Percentiles rank a stretch among this genome's conserved stretches.
These are phyloP conservation scores for Siphlonurus alternatus DNA, from an alignment of 2,888 invertebrate species.

Conservation along the genomic window DNA sequence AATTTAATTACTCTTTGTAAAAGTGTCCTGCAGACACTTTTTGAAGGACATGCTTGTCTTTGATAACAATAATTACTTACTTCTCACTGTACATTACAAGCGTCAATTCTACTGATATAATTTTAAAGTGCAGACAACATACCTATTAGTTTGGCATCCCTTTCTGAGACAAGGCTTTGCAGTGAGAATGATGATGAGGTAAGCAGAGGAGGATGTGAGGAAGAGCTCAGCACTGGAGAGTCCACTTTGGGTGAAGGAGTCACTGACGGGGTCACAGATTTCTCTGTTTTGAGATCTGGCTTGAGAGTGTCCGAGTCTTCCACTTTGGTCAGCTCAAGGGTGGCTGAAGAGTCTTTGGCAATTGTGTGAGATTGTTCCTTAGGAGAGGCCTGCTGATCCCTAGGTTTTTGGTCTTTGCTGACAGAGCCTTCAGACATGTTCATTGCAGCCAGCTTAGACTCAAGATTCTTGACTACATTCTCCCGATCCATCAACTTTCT, in stretches of 20 bases:
- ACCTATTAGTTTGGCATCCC: constrained; percentile 63
- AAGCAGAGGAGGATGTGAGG: constrained; percentile 20
- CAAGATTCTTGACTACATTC: constrained; percentile 33
- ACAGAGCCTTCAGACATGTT: constrained; percentile 5
- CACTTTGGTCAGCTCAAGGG: neutral
- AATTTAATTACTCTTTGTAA: no score
- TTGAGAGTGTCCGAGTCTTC: neutral
- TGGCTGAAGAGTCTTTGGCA: constrained; percentile 3
- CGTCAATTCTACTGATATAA: no score
- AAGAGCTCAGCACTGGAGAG: constrained; percentile 14
- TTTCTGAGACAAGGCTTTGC: constrained; percentile 28
- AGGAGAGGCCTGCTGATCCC: no score
- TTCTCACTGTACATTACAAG: no score
- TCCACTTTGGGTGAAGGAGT: neutral
- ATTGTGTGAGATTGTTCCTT: no score
- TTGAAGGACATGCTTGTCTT: no score
- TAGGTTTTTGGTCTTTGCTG: no score
- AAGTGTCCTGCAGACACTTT: no score
- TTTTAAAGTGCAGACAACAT: no score
- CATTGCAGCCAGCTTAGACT: constrained; percentile 20
- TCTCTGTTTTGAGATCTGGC: neutral
- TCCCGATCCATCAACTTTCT: constrained; percentile 37
- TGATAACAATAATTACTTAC: no score
- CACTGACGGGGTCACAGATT: neutral
- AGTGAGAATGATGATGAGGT: constrained; percentile 16